These are phyloP conservation scores for Andinoacara biseriatus DNA, from an alignment of 2,113 vertebrate genomes.

Conservation along the genomic window DNA sequence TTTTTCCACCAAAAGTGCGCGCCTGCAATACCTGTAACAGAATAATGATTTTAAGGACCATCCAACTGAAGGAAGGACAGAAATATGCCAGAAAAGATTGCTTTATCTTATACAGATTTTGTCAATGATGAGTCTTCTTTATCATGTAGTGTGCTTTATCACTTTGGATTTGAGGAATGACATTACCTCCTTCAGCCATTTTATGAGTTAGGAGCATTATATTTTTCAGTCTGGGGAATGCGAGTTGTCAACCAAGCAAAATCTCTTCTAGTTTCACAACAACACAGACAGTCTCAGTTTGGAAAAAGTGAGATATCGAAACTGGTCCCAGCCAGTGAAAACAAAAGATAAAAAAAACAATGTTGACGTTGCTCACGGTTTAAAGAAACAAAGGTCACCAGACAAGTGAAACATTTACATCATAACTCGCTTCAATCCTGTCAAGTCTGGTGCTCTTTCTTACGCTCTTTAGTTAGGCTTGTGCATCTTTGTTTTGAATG, in stretches of 20 bases:
- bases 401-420: slow-evolving; percentile 72
- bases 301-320: neutral
- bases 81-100: neutral
- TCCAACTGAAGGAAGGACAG: neutral
- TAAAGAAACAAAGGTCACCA: slow-evolving; percentile 70
- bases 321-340: slow-evolving; percentile 7
- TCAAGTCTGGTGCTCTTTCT: neutral
- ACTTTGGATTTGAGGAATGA: neutral
- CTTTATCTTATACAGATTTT: neutral
- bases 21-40: neutral
- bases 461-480: neutral
- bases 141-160: neutral
- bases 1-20: no score
- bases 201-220: neutral
- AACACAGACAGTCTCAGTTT: neutral
- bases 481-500: neutral
- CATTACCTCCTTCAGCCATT: neutral
- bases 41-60: neutral
- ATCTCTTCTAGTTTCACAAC: neutral
- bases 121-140: neutral
- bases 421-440: neutral
- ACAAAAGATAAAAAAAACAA: slow-evolving; percentile 5
- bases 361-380: slow-evolving; percentile 19
- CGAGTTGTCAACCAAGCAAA: neutral
- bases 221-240: neutral